Percentiles rank a stretch among this genome's conserved stretches.
phyloP scores from a whole-genome alignment of 2,888 invertebrate species.

The Drosophila mayaguana region DNA sequence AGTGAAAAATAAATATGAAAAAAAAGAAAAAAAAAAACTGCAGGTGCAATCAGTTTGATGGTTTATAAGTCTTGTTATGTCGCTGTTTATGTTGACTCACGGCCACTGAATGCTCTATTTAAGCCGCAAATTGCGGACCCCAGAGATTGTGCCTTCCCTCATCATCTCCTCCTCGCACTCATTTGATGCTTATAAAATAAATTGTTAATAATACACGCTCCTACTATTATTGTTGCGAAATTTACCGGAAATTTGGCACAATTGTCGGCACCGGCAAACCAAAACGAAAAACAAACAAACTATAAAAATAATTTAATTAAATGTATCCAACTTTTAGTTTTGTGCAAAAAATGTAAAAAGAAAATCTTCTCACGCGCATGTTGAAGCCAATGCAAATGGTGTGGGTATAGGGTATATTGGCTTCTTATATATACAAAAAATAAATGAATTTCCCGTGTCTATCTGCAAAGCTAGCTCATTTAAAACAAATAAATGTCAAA shows the following conservation, averaged over 20 bases:
- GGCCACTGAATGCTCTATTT: constrained; percentile 53
- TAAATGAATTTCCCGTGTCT: neutral
- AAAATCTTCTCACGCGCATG: constrained; percentile 26
- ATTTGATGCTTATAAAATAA: constrained; percentile 58
- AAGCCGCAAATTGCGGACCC: constrained; percentile 35
- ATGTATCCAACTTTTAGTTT: constrained; percentile 29
- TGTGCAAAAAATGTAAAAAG: neutral
- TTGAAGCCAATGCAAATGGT: neutral
- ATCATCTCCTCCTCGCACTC: constrained; percentile 29
- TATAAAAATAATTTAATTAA: constrained; percentile 40
- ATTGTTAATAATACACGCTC: constrained; percentile 50
- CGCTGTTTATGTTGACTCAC: constrained; percentile 47
- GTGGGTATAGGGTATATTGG: neutral
- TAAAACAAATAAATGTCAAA: no score
- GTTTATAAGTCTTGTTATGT: constrained; percentile 23
- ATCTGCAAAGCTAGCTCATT: neutral
- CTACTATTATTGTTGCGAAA: constrained; percentile 28
- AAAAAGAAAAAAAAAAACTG: constrained; percentile 10
- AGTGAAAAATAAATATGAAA: constrained; percentile 16
- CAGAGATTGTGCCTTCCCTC: constrained; percentile 48
- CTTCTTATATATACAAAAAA: neutral
- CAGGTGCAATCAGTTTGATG: constrained; percentile 54
- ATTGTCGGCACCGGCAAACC: constrained; percentile 41
- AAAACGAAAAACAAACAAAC: constrained; percentile 24
- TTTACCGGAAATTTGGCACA: constrained; percentile 57